These are phyloP conservation scores for Eupithecia tripunctaria DNA, from an alignment of 2,888 invertebrate genomes.

Conservation along the genomic window DNA sequence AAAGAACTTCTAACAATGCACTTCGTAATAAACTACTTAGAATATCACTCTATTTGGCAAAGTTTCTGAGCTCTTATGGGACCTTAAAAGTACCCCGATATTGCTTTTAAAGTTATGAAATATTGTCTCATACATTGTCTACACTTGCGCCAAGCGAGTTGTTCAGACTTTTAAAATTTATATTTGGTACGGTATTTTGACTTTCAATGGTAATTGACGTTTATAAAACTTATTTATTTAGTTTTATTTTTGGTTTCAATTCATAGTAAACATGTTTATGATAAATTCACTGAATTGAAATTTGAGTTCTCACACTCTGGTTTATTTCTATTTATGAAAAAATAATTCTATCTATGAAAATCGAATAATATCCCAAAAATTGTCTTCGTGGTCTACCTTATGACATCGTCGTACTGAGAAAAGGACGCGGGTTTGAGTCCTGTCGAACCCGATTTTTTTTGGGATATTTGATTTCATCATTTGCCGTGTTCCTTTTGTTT, in stretches of 20 bases:
- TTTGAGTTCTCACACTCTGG: too few species aligned
- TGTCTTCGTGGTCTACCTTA: too few species aligned
- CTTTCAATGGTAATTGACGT: slow-evolving; percentile 47
- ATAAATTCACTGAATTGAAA: too few species aligned
- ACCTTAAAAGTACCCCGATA: slow-evolving; percentile 62
- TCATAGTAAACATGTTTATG: not conserved
- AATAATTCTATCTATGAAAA: too few species aligned
- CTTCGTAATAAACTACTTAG: slow-evolving; percentile 51
- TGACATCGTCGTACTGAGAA: too few species aligned
- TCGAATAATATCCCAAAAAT: too few species aligned
- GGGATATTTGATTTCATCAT: too few species aligned
- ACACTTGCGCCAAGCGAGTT: slow-evolving; percentile 59
- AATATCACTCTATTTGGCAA: slow-evolving; percentile 53
- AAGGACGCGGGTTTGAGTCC: too few species aligned
- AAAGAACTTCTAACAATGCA: slow-evolving; percentile 46
- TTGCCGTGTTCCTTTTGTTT: not conserved
- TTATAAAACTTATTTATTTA: slow-evolving; percentile 16
- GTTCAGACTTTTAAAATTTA: slow-evolving; percentile 60
- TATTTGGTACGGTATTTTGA: slow-evolving; percentile 53
- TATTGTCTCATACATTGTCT: slow-evolving; percentile 74
- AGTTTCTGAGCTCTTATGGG: slow-evolving; percentile 52
- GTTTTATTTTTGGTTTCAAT: not conserved
- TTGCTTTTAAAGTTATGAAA: slow-evolving; percentile 72
- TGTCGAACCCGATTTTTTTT: too few species aligned
- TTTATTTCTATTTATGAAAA: too few species aligned